phyloP scores from a whole-genome alignment of 2,113 vertebrate species.

The Neofelis nebulosa region DNA sequence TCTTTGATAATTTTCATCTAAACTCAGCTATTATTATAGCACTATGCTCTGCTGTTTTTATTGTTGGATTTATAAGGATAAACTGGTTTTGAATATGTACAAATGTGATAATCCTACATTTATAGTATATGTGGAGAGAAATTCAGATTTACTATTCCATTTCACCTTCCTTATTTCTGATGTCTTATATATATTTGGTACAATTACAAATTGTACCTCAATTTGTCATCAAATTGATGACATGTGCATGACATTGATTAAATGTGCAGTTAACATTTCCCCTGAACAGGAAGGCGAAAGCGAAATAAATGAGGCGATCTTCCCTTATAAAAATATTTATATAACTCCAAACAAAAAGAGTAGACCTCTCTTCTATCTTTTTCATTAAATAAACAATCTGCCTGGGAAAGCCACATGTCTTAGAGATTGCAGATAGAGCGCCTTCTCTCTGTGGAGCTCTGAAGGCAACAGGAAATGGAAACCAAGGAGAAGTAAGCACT shows the following conservation, averaged over 20 bases:
- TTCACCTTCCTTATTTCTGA: neutral
- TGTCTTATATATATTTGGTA: neutral
- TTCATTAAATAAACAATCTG: conserved; percentile 63
- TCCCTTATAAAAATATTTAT: conserved; percentile 60
- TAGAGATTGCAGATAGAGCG: conserved; percentile 1
- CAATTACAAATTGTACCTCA: neutral
- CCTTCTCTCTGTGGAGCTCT: conserved; percentile 47
- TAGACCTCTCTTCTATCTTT: conserved; percentile 50
- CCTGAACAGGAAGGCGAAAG: conserved; percentile 6
- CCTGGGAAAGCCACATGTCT: neutral
- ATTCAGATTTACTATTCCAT: neutral
- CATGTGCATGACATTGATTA: neutral
- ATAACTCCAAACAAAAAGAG: conserved; percentile 47
- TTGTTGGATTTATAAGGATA: neutral
- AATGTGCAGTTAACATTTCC: conserved; percentile 15
- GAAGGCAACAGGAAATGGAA: conserved; percentile 71
- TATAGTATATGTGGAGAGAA: neutral
- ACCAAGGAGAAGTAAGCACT: conserved; percentile 63
- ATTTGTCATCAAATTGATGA: neutral
- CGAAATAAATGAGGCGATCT: conserved; percentile 61
- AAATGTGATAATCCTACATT: neutral
- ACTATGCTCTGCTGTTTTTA: neutral
- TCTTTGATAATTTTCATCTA: neutral
- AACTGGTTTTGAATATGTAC: neutral
- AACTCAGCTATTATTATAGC: neutral